Base-by-base conservation (phyloP, 1,140 invertebrate genomes). In the Halictus rubicundus region DNA sequence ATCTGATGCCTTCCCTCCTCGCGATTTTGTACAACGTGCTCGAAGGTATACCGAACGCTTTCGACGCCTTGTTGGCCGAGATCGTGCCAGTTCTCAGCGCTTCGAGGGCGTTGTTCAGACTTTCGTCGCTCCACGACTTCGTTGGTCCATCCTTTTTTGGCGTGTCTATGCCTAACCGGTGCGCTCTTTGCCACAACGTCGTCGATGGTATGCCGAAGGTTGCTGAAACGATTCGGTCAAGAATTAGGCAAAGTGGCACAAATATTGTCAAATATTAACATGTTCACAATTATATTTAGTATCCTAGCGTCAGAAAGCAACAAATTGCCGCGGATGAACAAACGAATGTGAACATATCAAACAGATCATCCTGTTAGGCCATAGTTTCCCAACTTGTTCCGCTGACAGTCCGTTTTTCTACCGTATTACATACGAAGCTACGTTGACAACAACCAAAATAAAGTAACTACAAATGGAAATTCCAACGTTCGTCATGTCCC, bases 11-110 rank as follows among this genome's bases (percentile, higher is more conserved):
- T 92, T 98, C 97, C 88, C 97, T 95, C 81, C 97, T 95, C 16
- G 97, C 97, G 86, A 98, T 98, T 94, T 98, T 98, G 93, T 97
- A 98, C 87, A 98, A 92, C 7, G 97, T 98, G 90, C 97, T 97
- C 85, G 96, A 97, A 25, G 97, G 97, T 90, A 98, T 97, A 23
- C 95, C 97, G 90, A 96, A 98, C n/a, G 97, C 97, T 91, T 98
- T 98, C 77, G 96, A 97, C 25, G 97, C 97, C 93, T 97, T 97
- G 91, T 98, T 98, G 19, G 97, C 97, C 10, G 97, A 97, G 90
- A 98, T 97, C 39, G 96, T 95, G 21, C 97, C 97, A 21, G 96
- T 96, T 63, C 97, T 93, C 19, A 98, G 88, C 3, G 97, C 97
- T 86, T 97, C 96, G 70, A 98, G 93, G 0, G 97, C 97, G 77